A percentile compares a stretch with the other conserved stretches of the same genome.
phyloP scores from a whole-genome alignment of 2,797 vertebrate genomes.

The Hephaestus fuliginosus region DNA sequence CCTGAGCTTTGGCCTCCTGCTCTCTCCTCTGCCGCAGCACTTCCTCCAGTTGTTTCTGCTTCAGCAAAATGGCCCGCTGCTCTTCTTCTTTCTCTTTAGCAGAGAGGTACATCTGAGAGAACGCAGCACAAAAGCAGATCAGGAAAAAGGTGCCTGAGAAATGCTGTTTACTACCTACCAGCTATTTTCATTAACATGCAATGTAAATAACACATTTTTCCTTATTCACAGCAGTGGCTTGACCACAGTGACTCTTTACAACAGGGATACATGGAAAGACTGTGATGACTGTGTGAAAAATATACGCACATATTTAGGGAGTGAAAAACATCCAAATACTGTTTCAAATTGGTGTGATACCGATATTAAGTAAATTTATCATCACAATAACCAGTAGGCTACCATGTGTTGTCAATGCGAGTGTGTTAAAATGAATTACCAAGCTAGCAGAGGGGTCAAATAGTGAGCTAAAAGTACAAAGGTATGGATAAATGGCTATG shows the following conservation, averaged over 20 bases:
- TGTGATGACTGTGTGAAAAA: neutral
- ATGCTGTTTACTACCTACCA: neutral
- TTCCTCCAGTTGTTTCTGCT: conserved; percentile 80
- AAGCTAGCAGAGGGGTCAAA: neutral
- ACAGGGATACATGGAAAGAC: neutral
- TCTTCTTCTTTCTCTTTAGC: conserved; percentile 79
- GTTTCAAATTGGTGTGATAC: neutral
- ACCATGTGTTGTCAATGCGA: neutral
- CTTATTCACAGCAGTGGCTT: conserved; percentile 2
- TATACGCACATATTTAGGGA: neutral
- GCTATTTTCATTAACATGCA: neutral
- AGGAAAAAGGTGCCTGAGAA: neutral
- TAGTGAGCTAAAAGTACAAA: too few relatives aligned
- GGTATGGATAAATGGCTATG: too few relatives aligned
- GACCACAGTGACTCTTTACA: neutral
- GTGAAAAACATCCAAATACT: neutral
- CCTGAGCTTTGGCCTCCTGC: conserved; percentile 63
- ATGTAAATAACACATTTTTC: neutral
- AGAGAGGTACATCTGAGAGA: conserved; percentile 81
- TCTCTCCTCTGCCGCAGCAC: conserved; percentile 80
- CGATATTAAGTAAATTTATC: neutral
- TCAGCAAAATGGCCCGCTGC: conserved; percentile 60
- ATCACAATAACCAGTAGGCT: neutral
- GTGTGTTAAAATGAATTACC: neutral
- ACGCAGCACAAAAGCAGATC: conserved; percentile 11